phyloP scores from a whole-genome alignment of 2,797 vertebrate species.

The Kryptolebias ocellatus region DNA sequence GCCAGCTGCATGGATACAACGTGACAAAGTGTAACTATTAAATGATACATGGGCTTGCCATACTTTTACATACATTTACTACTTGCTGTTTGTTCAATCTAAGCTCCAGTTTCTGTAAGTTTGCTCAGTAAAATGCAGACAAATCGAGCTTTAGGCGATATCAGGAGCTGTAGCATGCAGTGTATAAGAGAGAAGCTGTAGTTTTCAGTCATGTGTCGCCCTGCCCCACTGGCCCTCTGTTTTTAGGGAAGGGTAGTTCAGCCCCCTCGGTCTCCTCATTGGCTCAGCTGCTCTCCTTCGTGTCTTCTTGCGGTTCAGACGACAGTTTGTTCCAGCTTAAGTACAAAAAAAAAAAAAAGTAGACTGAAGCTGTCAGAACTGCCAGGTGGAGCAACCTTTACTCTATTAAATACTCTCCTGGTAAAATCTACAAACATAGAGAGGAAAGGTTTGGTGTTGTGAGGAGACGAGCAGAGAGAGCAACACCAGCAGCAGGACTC shows the following conservation, averaged over 20 bases:
- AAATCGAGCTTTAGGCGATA: no score
- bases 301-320: conserved; percentile 23
- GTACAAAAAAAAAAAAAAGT: conserved; percentile 16
- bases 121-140: no score
- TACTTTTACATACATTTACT: no score
- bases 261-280: conserved; percentile 50
- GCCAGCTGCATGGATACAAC: no score
- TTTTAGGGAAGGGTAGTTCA: conserved; percentile 31
- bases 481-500: conserved; percentile 26
- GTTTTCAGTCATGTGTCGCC: not conserved
- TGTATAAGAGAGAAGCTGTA: not conserved
- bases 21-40: no score
- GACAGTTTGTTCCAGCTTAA: conserved; percentile 14
- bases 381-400: no score
- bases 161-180: no score
- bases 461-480: conserved; percentile 23
- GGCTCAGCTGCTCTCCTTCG: conserved; percentile 47
- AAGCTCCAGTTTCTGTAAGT: no score
- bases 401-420: not conserved
- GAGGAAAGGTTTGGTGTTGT: not conserved
- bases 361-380: conserved; percentile 10
- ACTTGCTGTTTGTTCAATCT: no score
- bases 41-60: no score
- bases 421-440: not conserved
- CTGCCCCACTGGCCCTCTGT: conserved; percentile 4